phyloP scores from a whole-genome alignment of 2,888 invertebrate genomes.

The Cybosia mesomella region DNA sequence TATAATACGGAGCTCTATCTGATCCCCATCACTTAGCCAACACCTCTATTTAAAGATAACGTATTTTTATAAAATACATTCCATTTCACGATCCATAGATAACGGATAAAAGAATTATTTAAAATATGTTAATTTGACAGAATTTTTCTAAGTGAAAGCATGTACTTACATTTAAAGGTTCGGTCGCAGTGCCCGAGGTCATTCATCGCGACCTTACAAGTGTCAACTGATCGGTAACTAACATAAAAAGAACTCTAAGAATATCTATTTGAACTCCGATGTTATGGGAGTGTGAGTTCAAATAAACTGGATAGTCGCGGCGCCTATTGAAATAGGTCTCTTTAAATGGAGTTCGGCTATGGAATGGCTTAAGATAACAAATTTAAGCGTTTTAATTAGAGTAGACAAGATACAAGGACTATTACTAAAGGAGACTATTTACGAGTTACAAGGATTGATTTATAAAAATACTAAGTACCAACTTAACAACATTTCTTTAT shows the following conservation, averaged over 20 bases:
- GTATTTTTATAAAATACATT: constrained; percentile 13
- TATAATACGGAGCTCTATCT: neutral
- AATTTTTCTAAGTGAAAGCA: constrained; percentile 56
- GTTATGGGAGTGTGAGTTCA: constrained; percentile 32
- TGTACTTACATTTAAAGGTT: constrained; percentile 47
- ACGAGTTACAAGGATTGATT: neutral
- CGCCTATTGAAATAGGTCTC: constrained; percentile 50
- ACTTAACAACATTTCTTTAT: too few species aligned
- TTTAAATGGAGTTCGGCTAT: constrained; percentile 46
- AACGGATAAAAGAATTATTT: constrained; percentile 25
- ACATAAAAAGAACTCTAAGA: constrained; percentile 34
- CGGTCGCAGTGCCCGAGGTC: constrained; percentile 49
- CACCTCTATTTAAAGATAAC: neutral
- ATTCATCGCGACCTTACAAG: constrained; percentile 43
- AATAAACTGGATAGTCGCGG: constrained; percentile 30
- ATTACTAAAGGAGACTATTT: neutral
- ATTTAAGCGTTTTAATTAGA: constrained; percentile 17
- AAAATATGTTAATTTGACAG: constrained; percentile 51
- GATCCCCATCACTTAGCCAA: neutral
- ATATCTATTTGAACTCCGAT: constrained; percentile 18
- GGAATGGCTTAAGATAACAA: constrained; percentile 23
- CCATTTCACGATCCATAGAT: constrained; percentile 35
- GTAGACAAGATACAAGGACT: too few species aligned
- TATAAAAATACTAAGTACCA: too few species aligned
- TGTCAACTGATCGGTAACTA: constrained; percentile 50